A percentile compares a stretch with the other conserved stretches of the same genome.
Evolutionary conservation across 2,888 invertebrate species (phyloP).

Genomic region (Caenorhabditis panamensis): DNA sequence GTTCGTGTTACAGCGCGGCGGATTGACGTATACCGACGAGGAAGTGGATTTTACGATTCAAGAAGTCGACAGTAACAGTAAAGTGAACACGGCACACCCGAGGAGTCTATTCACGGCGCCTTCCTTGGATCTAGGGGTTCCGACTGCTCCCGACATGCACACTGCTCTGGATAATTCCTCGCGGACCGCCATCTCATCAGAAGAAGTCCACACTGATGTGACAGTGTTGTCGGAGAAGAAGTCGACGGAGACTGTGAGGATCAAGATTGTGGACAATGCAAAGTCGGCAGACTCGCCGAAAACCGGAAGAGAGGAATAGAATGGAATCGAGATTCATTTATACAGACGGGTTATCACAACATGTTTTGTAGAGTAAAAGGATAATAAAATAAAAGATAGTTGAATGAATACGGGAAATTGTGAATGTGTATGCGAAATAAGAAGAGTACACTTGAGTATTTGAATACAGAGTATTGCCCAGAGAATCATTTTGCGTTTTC

Average conservation of each 20-base stretch:
- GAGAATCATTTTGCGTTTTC: not conserved
- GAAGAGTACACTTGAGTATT: not conserved
- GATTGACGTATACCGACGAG: slow-evolving; percentile 52
- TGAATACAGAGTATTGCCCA: not conserved
- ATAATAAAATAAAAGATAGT: not conserved
- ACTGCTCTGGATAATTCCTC: not conserved
- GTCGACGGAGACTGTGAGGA: slow-evolving; percentile 14
- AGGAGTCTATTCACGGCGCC: slow-evolving; percentile 1
- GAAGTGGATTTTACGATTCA: slow-evolving; percentile 50
- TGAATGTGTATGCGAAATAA: not conserved
- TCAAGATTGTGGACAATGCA: not conserved
- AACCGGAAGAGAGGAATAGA: slow-evolving; percentile 16
- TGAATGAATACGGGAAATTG: not conserved
- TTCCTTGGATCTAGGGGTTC: not conserved
- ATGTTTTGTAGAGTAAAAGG: not conserved
- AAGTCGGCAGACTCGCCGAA: slow-evolving; percentile 16
- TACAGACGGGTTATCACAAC: not conserved
- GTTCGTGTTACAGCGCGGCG: too few species aligned
- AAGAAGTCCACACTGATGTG: slow-evolving; percentile 1
- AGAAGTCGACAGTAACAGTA: slow-evolving; percentile 37
- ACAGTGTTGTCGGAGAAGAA: slow-evolving; percentile 13
- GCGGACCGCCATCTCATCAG: slow-evolving; percentile 9
- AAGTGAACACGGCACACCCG: slow-evolving; percentile 26
- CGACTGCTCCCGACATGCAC: not conserved
- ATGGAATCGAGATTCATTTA: not conserved